Evolutionary conservation across 2,888 invertebrate species (phyloP).

Genomic region (Tipula lateralis): DNA sequence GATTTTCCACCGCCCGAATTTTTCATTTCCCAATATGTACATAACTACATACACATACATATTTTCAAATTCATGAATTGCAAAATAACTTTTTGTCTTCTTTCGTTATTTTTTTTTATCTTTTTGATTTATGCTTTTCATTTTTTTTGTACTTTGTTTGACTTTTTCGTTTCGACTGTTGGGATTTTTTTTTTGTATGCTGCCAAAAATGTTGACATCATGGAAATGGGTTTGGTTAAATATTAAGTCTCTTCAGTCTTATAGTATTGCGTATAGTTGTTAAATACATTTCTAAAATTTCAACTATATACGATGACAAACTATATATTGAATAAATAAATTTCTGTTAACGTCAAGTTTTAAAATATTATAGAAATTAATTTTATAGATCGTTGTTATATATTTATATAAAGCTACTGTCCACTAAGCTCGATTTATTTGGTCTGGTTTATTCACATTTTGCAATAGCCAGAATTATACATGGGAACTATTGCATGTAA

Average conservation of each 20-base stretch:
- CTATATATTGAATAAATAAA: neutral
- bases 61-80: slow-evolving; percentile 11
- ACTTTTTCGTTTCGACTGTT: neutral
- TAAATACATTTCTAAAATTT: neutral
- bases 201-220: slow-evolving; percentile 19
- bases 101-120: neutral
- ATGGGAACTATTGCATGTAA: too few species aligned
- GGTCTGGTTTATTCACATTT: neutral
- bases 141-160: neutral
- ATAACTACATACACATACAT: too few species aligned
- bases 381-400: too few species aligned
- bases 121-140: neutral
- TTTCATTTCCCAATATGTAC: neutral
- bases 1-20: neutral
- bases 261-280: neutral
- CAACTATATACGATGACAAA: neutral
- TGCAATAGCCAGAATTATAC: too few species aligned
- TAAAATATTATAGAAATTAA: neutral
- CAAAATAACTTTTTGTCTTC: neutral
- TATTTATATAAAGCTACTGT: neutral
- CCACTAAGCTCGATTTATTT: neutral
- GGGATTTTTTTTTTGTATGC: neutral
- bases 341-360: neutral
- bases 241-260: neutral
- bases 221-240: neutral